phyloP scores from a whole-genome alignment of 2,797 vertebrate genomes.

The Helicolenus hilgendorfi region DNA sequence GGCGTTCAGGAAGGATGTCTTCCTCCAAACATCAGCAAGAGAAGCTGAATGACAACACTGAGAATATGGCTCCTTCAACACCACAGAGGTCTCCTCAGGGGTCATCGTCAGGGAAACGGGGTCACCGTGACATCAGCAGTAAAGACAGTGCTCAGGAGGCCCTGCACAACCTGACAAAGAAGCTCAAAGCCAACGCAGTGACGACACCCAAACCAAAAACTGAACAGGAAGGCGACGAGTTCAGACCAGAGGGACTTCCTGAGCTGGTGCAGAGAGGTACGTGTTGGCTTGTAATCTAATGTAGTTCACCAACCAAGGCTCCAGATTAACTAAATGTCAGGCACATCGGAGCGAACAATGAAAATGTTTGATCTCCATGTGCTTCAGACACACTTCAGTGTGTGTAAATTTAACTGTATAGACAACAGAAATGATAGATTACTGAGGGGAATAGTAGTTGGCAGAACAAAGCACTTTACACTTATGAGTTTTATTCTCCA shows the following conservation, averaged over 20 bases:
- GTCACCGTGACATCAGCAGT: constrained; percentile 65
- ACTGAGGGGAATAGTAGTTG: neutral
- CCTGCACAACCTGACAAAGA: constrained; percentile 87
- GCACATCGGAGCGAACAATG: too few relatives aligned
- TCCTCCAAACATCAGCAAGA: constrained; percentile 52
- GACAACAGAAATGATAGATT: neutral
- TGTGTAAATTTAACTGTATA: neutral
- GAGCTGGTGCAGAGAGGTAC: constrained; percentile 93
- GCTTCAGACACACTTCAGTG: neutral
- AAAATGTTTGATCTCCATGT: neutral
- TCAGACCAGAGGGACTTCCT: constrained; percentile 92
- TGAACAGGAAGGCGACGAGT: constrained; percentile 68
- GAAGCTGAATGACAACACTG: constrained; percentile 8
- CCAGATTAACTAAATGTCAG: too few relatives aligned
- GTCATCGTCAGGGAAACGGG: constrained; percentile 84
- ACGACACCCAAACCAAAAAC: constrained; percentile 44
- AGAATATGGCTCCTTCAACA: constrained; percentile 63
- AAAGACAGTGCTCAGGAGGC: constrained; percentile 82
- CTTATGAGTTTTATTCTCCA: neutral
- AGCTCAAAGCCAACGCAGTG: constrained; percentile 73
- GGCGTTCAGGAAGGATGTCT: constrained; percentile 65
- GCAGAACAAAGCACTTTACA: neutral
- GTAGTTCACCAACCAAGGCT: too few relatives aligned
- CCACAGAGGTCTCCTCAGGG: constrained; percentile 57
- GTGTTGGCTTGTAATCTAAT: neutral